Base-by-base conservation (phyloP, 2,113 vertebrate genomes). In the Syngnathoides biaculeatus region DNA sequence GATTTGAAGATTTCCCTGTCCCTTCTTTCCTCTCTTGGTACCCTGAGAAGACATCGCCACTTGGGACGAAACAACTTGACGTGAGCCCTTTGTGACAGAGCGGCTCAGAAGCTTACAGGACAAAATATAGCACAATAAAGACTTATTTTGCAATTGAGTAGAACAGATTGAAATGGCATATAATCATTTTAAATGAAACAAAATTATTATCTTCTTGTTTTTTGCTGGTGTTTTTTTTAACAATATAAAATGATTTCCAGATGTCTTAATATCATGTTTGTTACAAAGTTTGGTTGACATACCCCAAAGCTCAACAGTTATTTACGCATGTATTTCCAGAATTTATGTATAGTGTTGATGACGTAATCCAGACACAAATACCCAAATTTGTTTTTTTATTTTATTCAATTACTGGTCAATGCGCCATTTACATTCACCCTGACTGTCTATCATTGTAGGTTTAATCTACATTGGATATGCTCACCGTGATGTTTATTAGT, bases 1-100 rank as follows among this genome's bases (percentile, higher is more conserved):
- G 87, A 88, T 89, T 89, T 86, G 81, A 85, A 82, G 88, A 84
- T 79, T 79, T 86, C 79, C 83, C 77, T 63, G 79, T 83, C 76
- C 68, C 60, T 61, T 71, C 69, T 8, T 53, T 79, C 57, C 62
- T 83, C 72, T 84, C 77, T 68, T 67, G 58, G 68, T 64, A 66
- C 75, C 71, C 38, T 71, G 73, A 61, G 45, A 76, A 42, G 17
- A 67, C 68, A 65, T 73, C 50, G n/a, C 75, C 74, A 52, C 71
- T n/a, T 38, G 55, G 79, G 68, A 53, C 68, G 68, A 80, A 79
- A 84, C 70, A 82, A 72, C 67, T 69, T 60, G 68, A 64, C 63
- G 58, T 6, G 64, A 76, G 67, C 63, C 82, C 60, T 72, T 65
- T 70, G 82, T 82, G 80, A 68, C n/a, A 77, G 24, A 62, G 67